Evolutionary conservation across 2,113 vertebrate genomes (phyloP), one percentile per base, ranked within the genome.

Genomic region (Malurus alboscapulatus): DNA sequence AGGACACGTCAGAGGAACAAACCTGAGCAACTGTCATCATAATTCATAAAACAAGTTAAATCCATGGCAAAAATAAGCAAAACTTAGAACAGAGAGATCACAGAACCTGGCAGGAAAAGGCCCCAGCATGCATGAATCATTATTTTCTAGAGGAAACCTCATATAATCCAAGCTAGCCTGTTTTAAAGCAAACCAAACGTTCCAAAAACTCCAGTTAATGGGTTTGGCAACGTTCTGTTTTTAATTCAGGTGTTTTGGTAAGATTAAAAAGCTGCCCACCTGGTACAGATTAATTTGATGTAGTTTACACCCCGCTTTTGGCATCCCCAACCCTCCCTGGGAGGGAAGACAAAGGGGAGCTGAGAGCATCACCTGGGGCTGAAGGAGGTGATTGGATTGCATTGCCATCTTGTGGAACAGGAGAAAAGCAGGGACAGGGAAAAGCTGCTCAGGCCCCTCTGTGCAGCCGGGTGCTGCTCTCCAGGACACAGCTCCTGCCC

Each of bases 341-440:
- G 54, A 17, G 54, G 62, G 62, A 42, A 93, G n/a, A 51, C 59
- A 51, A 14, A 48, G 36, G 34, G 58, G 50, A 63, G 47, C 40
- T 1, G 32, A 34, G 74, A 79, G 68, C 76, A 38, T 14, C 32
- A 90, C 76, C 88, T 81, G 90, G 88, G 50, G 57, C 68, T 1
- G 9, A 34, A 40, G 63, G 80, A 92, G 93, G 87, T 6, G 27
- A 54, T 72, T 72, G 61, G 88, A 91, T 83, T 94, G 94, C 93
- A 95, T 91, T 87, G 76, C 96, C 95, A 97, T 80, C 97, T 96
- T 94, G 93, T 97, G 96, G 95, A 94, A 53, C 5, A 71, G 82
- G 16, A 91, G 78, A 51, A 94, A 83, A 97, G 0, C 13, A 38
- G 47, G 82, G 18, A 30, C 1, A 1, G 30, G 76, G 30, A 20